These are phyloP conservation scores for Propithecus deckenii DNA, from an alignment of 2,797 vertebrate species.

Conservation along the genomic window DNA sequence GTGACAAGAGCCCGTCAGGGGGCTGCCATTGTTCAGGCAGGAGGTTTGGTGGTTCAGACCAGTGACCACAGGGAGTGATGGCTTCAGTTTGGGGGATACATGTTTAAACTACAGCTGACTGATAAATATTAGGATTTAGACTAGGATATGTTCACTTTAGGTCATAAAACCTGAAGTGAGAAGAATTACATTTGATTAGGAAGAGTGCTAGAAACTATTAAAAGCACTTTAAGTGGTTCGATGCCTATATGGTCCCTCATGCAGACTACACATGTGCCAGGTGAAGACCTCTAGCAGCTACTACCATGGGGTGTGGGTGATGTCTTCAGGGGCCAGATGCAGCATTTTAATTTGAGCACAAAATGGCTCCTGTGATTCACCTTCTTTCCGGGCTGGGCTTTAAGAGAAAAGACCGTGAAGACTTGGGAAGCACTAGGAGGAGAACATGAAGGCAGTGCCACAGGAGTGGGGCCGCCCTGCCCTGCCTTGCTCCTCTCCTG, in stretches of 20 bases:
- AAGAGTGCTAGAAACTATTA: neutral
- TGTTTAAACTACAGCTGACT: neutral
- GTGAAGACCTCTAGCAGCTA: too few relatives aligned
- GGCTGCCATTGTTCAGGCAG: neutral
- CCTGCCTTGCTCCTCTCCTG: neutral
- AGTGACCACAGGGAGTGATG: neutral
- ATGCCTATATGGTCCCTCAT: neutral
- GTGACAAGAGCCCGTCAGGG: neutral
- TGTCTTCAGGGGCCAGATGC: neutral
- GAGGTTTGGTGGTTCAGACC: neutral
- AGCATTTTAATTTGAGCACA: neutral
- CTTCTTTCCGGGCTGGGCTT: neutral
- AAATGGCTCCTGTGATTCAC: too few relatives aligned
- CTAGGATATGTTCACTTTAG: neutral
- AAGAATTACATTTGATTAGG: neutral
- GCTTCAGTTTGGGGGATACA: neutral
- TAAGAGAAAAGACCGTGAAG: neutral
- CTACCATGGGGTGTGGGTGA: neutral
- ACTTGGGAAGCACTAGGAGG: neutral
- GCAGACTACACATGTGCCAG: accelerated
- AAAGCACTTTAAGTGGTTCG: neutral
- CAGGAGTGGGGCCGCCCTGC: neutral
- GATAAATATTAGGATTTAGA: neutral
- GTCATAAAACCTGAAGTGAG: neutral
- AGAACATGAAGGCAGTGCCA: neutral